phyloP scores from a whole-genome alignment of 1,140 invertebrate genomes.

The Semibalanus balanoides region DNA sequence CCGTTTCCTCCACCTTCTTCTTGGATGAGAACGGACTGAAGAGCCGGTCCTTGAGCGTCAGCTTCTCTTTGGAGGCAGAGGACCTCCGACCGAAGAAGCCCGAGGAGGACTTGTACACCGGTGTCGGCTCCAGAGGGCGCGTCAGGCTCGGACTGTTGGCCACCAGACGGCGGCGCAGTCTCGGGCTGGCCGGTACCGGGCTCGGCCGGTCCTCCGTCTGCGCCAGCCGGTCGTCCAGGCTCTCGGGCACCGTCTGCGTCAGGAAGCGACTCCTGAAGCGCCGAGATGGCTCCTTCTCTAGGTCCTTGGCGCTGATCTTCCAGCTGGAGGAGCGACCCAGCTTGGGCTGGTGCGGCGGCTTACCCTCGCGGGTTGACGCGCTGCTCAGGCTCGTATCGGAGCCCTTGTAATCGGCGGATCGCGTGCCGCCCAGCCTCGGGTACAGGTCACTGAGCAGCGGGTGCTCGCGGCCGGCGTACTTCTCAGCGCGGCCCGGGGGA shows the following conservation, averaged over 20 bases:
- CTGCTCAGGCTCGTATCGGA: background rate
- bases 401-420: background rate
- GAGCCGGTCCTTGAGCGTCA: background rate
- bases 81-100: background rate
- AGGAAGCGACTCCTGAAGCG: background rate
- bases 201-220: background rate
- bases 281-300: background rate
- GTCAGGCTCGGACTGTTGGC: background rate
- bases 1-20: background rate
- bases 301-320: background rate
- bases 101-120: background rate
- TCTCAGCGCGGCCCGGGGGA: too few species aligned
- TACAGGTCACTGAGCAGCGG: background rate
- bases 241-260: background rate
- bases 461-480: background rate
- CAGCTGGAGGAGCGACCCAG: background rate
- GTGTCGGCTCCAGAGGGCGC: background rate
- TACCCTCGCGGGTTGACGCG: background rate
- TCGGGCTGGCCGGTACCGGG: background rate
- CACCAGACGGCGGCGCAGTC: background rate
- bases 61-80: background rate
- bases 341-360: background rate
- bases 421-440: background rate
- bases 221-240: background rate
- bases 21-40: background rate